A percentile compares a stretch with the other conserved stretches of the same genome.
Conservation (phyloP, 2,797 vertebrate species). For the Brachyalestes nurse region DNA sequence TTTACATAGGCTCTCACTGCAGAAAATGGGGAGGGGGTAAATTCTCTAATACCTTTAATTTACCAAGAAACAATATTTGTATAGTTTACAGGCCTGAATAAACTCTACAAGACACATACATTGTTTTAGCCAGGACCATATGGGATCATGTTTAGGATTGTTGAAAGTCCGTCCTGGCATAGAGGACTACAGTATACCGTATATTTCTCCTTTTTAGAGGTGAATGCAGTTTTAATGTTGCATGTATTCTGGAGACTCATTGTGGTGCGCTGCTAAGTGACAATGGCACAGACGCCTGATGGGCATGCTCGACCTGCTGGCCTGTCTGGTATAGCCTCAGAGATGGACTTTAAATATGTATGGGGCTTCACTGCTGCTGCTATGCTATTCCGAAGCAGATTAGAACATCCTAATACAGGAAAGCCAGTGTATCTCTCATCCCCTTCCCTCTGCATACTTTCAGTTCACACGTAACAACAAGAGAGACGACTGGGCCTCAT, state of each 20-base stretch:
- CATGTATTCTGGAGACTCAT: constrained; percentile 64
- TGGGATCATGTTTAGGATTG: not conserved
- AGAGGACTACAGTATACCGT: constrained; percentile 62
- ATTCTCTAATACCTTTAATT: no score
- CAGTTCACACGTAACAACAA: constrained; percentile 37
- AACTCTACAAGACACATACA: not conserved
- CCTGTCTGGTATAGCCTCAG: constrained; percentile 42
- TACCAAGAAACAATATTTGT: no score
- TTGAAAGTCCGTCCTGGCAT: not conserved
- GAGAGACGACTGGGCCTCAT: constrained; percentile 29
- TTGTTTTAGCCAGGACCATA: not conserved
- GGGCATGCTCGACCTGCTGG: constrained; percentile 32
- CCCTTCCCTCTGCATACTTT: not conserved
- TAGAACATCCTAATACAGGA: constrained; percentile 41
- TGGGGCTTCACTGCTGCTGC: constrained; percentile 26
- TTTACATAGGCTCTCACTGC: no score
- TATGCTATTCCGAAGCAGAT: constrained; percentile 45
- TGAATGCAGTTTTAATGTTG: constrained; percentile 67
- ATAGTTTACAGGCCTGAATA: not conserved
- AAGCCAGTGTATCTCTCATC: constrained; percentile 12
- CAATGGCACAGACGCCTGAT: constrained; percentile 59
- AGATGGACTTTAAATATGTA: constrained; percentile 60
- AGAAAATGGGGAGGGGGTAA: no score
- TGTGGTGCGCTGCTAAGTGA: constrained; percentile 60
- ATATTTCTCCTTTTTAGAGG: constrained; percentile 51